These are phyloP conservation scores for Adela reaumurella DNA, from an alignment of 2,888 invertebrate species.

Conservation along the genomic window DNA sequence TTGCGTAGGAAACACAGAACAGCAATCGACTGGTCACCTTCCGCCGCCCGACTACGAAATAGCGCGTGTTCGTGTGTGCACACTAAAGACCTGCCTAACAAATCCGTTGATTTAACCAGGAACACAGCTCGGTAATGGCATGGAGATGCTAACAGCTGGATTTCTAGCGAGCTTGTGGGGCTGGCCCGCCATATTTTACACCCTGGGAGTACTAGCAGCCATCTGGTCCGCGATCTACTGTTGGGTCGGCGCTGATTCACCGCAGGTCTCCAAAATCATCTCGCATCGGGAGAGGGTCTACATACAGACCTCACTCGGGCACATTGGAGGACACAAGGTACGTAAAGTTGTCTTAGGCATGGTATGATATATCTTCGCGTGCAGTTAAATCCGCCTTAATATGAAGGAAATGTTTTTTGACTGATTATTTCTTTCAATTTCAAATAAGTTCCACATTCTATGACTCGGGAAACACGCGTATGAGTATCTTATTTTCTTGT, in stretches of 20 bases:
- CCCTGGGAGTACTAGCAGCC: constrained; percentile 50
- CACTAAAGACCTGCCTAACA: no score
- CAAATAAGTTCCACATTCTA: not conserved
- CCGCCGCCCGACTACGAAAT: no score
- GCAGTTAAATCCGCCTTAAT: no score
- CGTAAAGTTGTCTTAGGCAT: no score
- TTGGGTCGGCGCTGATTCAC: constrained; percentile 39
- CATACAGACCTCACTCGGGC: constrained; percentile 35
- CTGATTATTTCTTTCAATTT: not conserved
- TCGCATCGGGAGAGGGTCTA: constrained; percentile 34
- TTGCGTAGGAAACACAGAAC: no score
- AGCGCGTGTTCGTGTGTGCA: no score
- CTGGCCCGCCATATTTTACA: constrained; percentile 68
- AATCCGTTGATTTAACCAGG: no score
- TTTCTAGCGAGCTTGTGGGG: constrained; percentile 42
- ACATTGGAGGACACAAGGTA: constrained; percentile 6
- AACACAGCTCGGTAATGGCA: constrained; percentile 55
- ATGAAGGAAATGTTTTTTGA: no score
- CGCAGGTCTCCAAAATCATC: constrained; percentile 34
- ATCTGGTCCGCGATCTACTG: constrained; percentile 54
- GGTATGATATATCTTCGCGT: no score
- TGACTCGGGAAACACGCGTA: no score
- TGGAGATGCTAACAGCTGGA: constrained; percentile 50
- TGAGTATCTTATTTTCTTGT: no score
- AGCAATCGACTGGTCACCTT: no score